A percentile compares a stretch with the other conserved stretches of the same genome.
These are phyloP conservation scores for Pygathrix nemaeus DNA, from an alignment of 2,113 vertebrate genomes.

Conservation along the genomic window DNA sequence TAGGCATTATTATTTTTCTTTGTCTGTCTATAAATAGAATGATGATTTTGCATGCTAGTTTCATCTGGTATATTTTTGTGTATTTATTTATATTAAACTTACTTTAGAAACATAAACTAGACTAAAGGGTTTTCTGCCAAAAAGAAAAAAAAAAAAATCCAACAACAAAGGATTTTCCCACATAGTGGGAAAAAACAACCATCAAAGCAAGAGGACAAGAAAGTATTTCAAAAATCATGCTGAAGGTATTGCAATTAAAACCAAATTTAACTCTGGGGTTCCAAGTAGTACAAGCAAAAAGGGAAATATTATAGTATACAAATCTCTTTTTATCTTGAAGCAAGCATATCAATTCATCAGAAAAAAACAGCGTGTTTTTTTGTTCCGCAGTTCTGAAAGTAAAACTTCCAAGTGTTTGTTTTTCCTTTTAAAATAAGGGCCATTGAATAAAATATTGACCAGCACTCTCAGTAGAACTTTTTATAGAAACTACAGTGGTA, in stretches of 20 bases:
- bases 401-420: neutral
- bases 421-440: constrained; percentile 25
- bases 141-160: neutral
- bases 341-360: neutral
- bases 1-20: neutral
- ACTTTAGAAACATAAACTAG: neutral
- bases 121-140: neutral
- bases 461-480: neutral
- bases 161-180: neutral
- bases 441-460: neutral
- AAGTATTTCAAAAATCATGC: neutral
- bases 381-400: neutral
- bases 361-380: neutral
- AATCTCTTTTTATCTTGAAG: neutral
- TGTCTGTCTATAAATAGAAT: neutral
- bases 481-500: neutral
- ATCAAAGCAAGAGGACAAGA: neutral
- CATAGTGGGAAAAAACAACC: neutral
- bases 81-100: constrained; percentile 14
- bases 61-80: neutral
- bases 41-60: neutral
- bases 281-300: neutral
- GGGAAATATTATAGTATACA: neutral
- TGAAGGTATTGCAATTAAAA: neutral
- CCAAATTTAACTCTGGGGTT: neutral